Conservation (phyloP, 1,140 invertebrate species). For the Charaxes varanes region DNA sequence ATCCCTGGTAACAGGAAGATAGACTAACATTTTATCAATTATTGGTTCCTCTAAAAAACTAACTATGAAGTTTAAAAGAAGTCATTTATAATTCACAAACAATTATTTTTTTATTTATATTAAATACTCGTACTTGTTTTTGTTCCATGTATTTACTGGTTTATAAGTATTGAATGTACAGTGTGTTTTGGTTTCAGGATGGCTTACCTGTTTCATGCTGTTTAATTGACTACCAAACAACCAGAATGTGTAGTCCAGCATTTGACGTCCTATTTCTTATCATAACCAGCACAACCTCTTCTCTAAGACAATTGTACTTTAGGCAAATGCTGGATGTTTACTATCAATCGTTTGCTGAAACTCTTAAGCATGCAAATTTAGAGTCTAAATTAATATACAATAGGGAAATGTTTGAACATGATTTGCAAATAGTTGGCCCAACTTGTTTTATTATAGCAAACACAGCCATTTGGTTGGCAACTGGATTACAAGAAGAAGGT, state of each 20-base stretch:
- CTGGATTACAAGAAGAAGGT: slow-evolving; percentile 54
- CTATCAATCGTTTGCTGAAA: slow-evolving; percentile 36
- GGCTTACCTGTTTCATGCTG: slow-evolving; percentile 36
- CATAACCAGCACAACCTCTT: slow-evolving; percentile 34
- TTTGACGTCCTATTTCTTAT: slow-evolving; percentile 54
- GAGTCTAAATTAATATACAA: slow-evolving; percentile 28
- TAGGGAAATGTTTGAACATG: slow-evolving; percentile 35
- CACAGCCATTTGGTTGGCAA: slow-evolving; percentile 53
- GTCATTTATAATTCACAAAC: no score
- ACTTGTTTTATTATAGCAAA: slow-evolving; percentile 53
- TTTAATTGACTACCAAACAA: slow-evolving; percentile 59
- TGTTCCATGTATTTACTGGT: no score
- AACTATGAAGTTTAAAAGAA: no score
- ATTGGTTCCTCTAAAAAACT: no score
- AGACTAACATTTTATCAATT: no score
- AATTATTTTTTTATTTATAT: no score
- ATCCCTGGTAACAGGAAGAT: no score
- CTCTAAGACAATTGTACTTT: slow-evolving; percentile 34
- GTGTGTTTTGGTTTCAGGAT: slow-evolving; percentile 42
- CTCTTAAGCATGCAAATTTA: slow-evolving; percentile 24
- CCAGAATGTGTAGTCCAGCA: slow-evolving; percentile 42
- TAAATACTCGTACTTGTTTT: no score
- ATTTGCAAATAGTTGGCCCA: slow-evolving; percentile 43
- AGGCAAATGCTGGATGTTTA: slow-evolving; percentile 41
- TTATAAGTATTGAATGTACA: no score